A percentile compares a stretch with the other conserved stretches of the same genome.
Conservation (phyloP, 2,888 invertebrate species). For the Nysson spinosus region DNA sequence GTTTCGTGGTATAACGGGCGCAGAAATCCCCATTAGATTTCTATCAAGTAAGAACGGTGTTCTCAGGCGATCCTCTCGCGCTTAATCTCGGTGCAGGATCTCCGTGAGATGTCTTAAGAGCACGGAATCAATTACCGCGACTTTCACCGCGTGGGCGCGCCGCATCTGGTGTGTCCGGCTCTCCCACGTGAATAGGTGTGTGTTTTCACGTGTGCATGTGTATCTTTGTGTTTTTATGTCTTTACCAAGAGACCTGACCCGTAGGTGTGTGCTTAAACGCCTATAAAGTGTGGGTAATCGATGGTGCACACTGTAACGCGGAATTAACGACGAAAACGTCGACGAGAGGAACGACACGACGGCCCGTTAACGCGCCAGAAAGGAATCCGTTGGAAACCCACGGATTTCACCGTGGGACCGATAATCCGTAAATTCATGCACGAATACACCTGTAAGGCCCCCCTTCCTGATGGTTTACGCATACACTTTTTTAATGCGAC, state of each 20-base stretch:
- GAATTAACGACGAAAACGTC: conserved; percentile 57
- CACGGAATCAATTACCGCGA: conserved; percentile 73
- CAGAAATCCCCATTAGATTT: conserved; percentile 34
- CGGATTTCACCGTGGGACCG: conserved; percentile 31
- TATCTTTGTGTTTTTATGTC: neutral
- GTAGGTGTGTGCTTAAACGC: conserved; percentile 14
- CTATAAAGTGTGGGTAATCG: conserved; percentile 33
- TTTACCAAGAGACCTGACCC: neutral
- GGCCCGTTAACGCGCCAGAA: conserved; percentile 30
- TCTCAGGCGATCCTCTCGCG: conserved; percentile 53
- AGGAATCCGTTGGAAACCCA: conserved; percentile 46
- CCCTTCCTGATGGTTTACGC: no score
- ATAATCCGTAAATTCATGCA: conserved; percentile 33
- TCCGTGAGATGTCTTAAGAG: conserved; percentile 65
- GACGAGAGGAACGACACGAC: conserved; percentile 26
- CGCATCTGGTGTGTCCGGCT: conserved; percentile 65
- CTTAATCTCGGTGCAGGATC: conserved; percentile 64
- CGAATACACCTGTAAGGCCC: conserved; percentile 9
- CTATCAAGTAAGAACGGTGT: conserved; percentile 36
- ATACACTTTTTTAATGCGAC: no score
- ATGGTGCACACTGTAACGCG: conserved; percentile 38
- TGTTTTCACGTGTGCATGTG: neutral
- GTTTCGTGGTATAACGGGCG: conserved; percentile 17
- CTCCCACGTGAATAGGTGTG: conserved; percentile 58
- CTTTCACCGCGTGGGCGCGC: conserved; percentile 76